A percentile compares a stretch with the other conserved stretches of the same genome.
Conservation (phyloP, 2,888 invertebrate species). For the Cactoblastis cactorum region DNA sequence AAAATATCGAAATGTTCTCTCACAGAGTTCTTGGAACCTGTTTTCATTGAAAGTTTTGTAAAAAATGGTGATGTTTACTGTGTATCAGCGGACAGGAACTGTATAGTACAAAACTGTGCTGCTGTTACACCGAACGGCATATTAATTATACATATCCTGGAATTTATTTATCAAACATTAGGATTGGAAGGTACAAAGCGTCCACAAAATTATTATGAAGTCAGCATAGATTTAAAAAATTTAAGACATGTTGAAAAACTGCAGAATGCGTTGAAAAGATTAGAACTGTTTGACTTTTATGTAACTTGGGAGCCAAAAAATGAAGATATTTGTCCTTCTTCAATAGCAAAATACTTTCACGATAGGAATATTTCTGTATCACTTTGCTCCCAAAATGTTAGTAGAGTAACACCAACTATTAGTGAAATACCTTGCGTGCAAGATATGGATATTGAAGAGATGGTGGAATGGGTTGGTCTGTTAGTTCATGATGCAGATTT, state of each 20-base stretch:
- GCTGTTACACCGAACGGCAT: slow-evolving; percentile 59
- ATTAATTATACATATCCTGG: slow-evolving; percentile 49
- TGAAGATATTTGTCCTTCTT: slow-evolving; percentile 60
- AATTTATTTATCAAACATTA: slow-evolving; percentile 58
- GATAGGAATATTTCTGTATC: slow-evolving; percentile 43
- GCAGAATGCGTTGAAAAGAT: slow-evolving; percentile 28
- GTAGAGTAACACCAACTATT: slow-evolving; percentile 40
- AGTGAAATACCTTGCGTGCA: slow-evolving; percentile 48
- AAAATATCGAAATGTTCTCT: slow-evolving; percentile 45
- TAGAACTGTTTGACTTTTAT: slow-evolving; percentile 49
- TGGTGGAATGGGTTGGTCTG: slow-evolving; percentile 68
- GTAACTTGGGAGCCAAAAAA: slow-evolving; percentile 55
- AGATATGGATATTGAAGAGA: slow-evolving; percentile 51
- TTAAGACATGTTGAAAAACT: slow-evolving; percentile 37
- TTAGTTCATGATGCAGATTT: slow-evolving; percentile 46
- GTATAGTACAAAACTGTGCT: slow-evolving; percentile 56
- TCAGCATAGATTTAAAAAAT: slow-evolving; percentile 49
- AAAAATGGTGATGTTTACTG: slow-evolving; percentile 55
- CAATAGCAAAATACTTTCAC: slow-evolving; percentile 64
- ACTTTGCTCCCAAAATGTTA: slow-evolving; percentile 33
- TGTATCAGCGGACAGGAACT: slow-evolving; percentile 48
- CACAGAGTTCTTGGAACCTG: slow-evolving; percentile 47
- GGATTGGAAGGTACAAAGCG: slow-evolving; percentile 61
- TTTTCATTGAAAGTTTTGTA: slow-evolving; percentile 59
- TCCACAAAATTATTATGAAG: slow-evolving; percentile 52